phyloP scores from a whole-genome alignment of 2,797 vertebrate genomes.

The Serranus cabrilla region DNA sequence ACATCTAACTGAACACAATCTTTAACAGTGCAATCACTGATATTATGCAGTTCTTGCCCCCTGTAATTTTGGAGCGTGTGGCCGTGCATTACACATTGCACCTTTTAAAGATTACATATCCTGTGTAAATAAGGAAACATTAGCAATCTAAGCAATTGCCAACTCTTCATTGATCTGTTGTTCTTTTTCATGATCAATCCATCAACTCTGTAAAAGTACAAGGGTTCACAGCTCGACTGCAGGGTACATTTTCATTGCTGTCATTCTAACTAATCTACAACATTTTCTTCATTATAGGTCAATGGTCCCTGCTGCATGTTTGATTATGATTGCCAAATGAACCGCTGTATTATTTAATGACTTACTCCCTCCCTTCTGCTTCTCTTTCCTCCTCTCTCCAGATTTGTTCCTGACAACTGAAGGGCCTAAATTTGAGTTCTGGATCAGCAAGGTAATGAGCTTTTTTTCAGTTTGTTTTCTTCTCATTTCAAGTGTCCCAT shows the following conservation, averaged over 20 bases:
- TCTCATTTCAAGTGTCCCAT: background rate
- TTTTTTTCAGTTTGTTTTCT: background rate
- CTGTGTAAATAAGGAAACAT: background rate
- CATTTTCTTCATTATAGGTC: background rate
- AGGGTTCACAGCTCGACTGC: background rate
- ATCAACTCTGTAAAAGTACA: background rate
- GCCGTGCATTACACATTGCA: too few species aligned
- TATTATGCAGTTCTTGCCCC: too few species aligned
- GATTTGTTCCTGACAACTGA: constrained; percentile 93
- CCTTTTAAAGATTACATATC: background rate
- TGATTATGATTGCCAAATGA: constrained; percentile 21
- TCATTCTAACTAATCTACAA: background rate
- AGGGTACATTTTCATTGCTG: constrained; percentile 1
- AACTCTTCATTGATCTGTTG: constrained; percentile 6
- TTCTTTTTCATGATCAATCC: constrained; percentile 12
- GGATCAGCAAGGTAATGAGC: constrained; percentile 90
- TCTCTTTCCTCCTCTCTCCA: constrained; percentile 66
- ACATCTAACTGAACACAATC: too few species aligned
- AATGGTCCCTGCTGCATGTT: background rate
- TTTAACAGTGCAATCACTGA: too few species aligned
- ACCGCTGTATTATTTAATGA: constrained; percentile 12
- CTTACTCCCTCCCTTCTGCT: background rate
- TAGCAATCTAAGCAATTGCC: constrained; percentile 1
- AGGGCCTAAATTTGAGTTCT: constrained; percentile 87
- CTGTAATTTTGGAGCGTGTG: too few species aligned